Evolutionary conservation across 1,140 invertebrate species (phyloP), one percentile per base, ranked within the genome.

Genomic region (Heliconius nattereri): DNA sequence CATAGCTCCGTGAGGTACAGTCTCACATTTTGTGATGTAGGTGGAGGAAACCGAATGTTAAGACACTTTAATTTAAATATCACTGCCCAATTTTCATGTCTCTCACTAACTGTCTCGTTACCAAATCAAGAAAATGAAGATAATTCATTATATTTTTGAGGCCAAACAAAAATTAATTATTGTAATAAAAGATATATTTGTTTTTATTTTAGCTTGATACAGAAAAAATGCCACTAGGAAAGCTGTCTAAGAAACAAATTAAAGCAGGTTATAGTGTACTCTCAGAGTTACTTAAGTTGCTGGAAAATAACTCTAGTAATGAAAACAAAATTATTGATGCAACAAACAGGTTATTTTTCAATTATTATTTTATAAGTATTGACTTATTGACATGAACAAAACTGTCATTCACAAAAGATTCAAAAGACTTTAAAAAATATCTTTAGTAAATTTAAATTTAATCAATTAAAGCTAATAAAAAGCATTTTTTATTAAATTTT

Each of bases 211-310:
- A 97, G 96, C 96, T 99, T 85, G 99, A 99, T 94, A 96, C 98
- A 83, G 98, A 99, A 74, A 99, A 99, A 94, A 99, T 99, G 98
- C 99, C 99, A 0, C 94, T 99, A 2, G 99, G 99, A 71, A 99
- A 99, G 95, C 90, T 99, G 1, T 99, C 98, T 16, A 97, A 97
- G 86, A 97, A 97, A 80, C 98, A 99, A 95, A 97, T 99, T 54
- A 96, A 98, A 86, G 95, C 96, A 72, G 99, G 98, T 1, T 99
- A 98, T 88, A 93, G 91, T 54, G 96, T 99, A 26, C 91, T 99
- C 2, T 97, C 95, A 2, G 97, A 99, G 86, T 91, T 99, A 23
- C 96, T 97, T 85, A 92, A 96, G 45, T 87, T 97, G 13, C 92
- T 98, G 7, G 92, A 96, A 76, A 93, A 93, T 13, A 92, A 92